Percentiles rank a stretch among this genome's conserved stretches.
Evolutionary conservation across 2,113 vertebrate species (phyloP).

Genomic region (Miniopterus natalensis): DNA sequence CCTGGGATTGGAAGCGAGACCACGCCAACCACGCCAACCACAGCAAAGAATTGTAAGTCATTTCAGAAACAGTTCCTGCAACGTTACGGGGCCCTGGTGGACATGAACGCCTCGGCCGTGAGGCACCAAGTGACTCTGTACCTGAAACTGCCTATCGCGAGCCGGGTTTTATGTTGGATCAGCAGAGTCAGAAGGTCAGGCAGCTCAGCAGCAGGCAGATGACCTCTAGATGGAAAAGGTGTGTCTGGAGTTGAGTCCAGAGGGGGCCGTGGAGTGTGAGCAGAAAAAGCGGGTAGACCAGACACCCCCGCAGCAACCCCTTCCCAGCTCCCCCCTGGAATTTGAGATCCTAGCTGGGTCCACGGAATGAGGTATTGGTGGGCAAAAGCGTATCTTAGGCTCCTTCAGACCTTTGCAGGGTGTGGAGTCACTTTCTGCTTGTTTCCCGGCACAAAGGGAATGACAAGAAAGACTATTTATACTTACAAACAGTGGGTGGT

Average conservation of each 20-base stretch:
- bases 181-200: not conserved
- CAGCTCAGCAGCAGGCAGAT: too few relatives aligned
- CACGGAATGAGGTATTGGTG: not conserved
- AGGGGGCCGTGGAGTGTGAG: not conserved
- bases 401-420: not conserved
- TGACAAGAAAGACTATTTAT: rapidly evolving
- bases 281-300: not conserved
- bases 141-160: rapidly evolving
- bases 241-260: not conserved
- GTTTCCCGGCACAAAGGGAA: not conserved
- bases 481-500: not conserved
- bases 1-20: not conserved
- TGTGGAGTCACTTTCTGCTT: not conserved
- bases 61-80: not conserved
- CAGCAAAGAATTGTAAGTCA: not conserved
- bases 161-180: not conserved
- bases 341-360: not conserved
- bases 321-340: not conserved
- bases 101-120: not conserved
- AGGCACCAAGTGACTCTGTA: not conserved
- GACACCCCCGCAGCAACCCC: not conserved
- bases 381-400: not conserved
- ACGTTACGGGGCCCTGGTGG: not conserved
- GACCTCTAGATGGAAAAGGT: not conserved
- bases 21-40: too few relatives aligned